Evolutionary conservation across 2,113 vertebrate species (phyloP), one percentile per base, ranked within the genome.

Genomic region (Menidia beryllina): DNA sequence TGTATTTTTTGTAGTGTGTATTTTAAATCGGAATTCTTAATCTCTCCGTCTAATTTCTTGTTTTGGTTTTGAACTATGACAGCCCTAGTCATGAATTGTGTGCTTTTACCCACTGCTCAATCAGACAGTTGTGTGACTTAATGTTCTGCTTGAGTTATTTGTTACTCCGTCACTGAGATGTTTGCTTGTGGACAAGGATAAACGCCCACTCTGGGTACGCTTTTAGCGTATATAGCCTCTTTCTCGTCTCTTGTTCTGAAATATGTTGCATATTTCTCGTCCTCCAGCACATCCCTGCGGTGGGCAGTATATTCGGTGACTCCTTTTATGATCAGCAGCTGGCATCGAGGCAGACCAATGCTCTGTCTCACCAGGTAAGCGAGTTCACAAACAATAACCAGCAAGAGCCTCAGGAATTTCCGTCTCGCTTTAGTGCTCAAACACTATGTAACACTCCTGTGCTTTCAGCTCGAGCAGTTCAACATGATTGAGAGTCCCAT

Each of bases 281-380:
- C 79, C 85, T 92, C 39, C 94, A 98, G 96, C 97, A 99, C 91
- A 96, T 96, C 56, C 95, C 97, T 50, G 93, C 95, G 62, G 94
- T 98, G 88, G 95, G 96, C 86, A 96, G 96, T 75, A 95, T 98
- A 89, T 99, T 98, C 83, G 97, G 96, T 69, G 98, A 99, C 80
- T 95, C 97, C 8, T 99, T 95, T 94, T 98, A 97, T 77, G 98
- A 99, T 90, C 98, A 99, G 92, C 98, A 99, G 93, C 89, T 99
- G 93, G 94, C 96, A 17, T 94, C 96, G 78, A 94, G 97, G 88
- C 97, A 99, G 93, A 96, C 98, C 75, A 99, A 97, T 55, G 96
- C 98, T 23, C 95, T 99, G 69, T 99, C 98, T 75, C 96, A 98
- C 81, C 98, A 99, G 97, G 98, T 99, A 91, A 94, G 27, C 9